Conservation (phyloP, 23 tunicate species). For the Diplosoma virens region DNA sequence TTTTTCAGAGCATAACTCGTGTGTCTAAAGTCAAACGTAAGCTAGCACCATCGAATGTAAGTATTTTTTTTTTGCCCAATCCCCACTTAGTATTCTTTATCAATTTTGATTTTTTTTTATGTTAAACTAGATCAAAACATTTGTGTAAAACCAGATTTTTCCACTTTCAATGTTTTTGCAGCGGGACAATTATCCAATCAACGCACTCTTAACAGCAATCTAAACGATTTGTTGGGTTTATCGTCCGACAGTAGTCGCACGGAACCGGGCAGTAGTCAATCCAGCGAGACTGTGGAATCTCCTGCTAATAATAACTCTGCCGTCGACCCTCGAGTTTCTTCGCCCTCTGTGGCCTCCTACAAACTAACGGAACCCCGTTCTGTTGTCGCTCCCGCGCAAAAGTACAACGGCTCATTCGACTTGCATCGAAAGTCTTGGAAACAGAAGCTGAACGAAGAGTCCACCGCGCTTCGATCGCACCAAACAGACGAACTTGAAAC, state of each 20-base stretch:
- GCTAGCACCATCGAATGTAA: too few species aligned
- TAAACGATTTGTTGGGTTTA: slow-evolving; percentile 26
- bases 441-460: not conserved
- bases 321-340: too few species aligned
- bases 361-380: slow-evolving; percentile 45
- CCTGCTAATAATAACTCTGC: too few species aligned
- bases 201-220: slow-evolving; percentile 23
- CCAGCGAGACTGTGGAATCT: slow-evolving; percentile 36
- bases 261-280: slow-evolving; percentile 54
- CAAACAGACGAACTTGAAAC: not conserved
- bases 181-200: slow-evolving; percentile 52
- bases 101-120: too few species aligned
- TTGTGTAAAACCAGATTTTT: too few species aligned
- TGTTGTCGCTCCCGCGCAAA: slow-evolving; percentile 41
- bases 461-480: not conserved
- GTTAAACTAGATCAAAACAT: too few species aligned
- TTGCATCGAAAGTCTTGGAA: slow-evolving; percentile 32
- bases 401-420: slow-evolving; percentile 47
- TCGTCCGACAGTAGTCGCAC: slow-evolving; percentile 26
- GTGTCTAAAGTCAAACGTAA: too few species aligned
- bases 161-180: not conserved
- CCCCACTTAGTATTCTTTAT: too few species aligned
- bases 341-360: too few species aligned
- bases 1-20: too few species aligned
- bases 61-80: too few species aligned